Base-by-base conservation (phyloP, 2,888 invertebrate species). In the Archaeoteleia sp. region DNA sequence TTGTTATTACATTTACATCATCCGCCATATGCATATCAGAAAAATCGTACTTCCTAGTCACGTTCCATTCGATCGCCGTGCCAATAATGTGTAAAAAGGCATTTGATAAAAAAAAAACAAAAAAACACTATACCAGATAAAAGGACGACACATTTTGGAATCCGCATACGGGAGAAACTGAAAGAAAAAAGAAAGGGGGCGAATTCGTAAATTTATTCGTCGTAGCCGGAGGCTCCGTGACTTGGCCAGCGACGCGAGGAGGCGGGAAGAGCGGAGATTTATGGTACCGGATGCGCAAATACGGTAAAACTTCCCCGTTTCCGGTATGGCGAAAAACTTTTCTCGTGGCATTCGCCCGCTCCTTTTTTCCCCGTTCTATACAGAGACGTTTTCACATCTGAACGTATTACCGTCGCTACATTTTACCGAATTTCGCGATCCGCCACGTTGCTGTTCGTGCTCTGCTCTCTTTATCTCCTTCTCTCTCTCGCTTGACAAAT, bases 251-350 rank as follows among this genome's bases (percentile, higher is more conserved):
- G 68, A 62, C 68, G 71, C 73, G 67, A 74, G 74, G 70, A 76
- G 78, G 77, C 74, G 76, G 78, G 71, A 74, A 73, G 68, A 72
- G 71, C 53, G 65, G 54, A 79, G 81, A 85, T 84, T 85, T 85
- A 85, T 84, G 65, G 75, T 69, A 63, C 82, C 84, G 84, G 84
- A 85, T 82, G 82, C 79, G 83, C 82, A 82, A 85, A 85, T 84
- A 85, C 84, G 84, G 82, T 83, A 79, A 82, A 82, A 82, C 84
- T 85, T 84, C 77, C 76, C 76, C 71, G 80, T 78, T 82, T 85
- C 84, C 84, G 82, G 76, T 76, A 76, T 80, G 77, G 76, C 78
- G 81, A 77, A 81, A 20, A 84, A 84, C 78, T 82, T 83, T 82
- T 77, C 80, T 80, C 70, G 63, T 55, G 61, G 63, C 43, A 54